Evolutionary conservation across 2,888 invertebrate genomes (phyloP).

Genomic region (Unio pictorum): DNA sequence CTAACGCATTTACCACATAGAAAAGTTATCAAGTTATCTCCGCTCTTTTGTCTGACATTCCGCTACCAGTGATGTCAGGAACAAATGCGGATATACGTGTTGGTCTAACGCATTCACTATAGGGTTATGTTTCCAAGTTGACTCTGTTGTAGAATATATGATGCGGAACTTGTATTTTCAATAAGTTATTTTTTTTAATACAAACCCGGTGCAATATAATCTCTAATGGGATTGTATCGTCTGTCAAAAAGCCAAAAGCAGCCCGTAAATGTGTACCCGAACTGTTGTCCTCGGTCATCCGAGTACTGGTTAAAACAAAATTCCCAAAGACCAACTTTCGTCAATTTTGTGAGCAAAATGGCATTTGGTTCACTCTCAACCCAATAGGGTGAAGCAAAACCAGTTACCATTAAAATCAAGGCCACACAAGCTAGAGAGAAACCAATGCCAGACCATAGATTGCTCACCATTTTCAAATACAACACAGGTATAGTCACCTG

Average conservation of each 20-base stretch:
- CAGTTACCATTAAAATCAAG: constrained; percentile 11
- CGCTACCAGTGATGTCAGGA: too few species aligned
- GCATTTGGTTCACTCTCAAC: constrained; percentile 15
- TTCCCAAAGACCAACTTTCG: constrained; percentile 94
- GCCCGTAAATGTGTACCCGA: constrained; percentile 90
- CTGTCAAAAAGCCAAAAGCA: constrained; percentile 99
- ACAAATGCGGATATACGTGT: too few species aligned
- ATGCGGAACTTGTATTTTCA: too few species aligned
- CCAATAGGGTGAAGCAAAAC: constrained; percentile 33
- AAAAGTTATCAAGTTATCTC: too few species aligned
- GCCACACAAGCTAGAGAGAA: constrained; percentile 7
- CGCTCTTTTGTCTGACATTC: too few species aligned
- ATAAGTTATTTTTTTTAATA: constrained; percentile 24
- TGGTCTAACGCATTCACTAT: too few species aligned
- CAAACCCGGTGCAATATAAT: constrained; percentile 87
- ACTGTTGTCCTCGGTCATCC: constrained; percentile 83
- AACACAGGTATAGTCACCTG: background rate
- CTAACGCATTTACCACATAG: too few species aligned
- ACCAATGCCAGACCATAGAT: constrained; percentile 8
- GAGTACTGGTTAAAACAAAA: constrained; percentile 91
- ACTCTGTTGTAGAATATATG: too few species aligned
- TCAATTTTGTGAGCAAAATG: constrained; percentile 75
- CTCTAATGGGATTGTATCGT: constrained; percentile 93
- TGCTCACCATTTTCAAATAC: background rate
- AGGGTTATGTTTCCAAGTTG: too few species aligned